phyloP scores from a whole-genome alignment of 2,113 vertebrate species.

The Phainopepla nitens region DNA sequence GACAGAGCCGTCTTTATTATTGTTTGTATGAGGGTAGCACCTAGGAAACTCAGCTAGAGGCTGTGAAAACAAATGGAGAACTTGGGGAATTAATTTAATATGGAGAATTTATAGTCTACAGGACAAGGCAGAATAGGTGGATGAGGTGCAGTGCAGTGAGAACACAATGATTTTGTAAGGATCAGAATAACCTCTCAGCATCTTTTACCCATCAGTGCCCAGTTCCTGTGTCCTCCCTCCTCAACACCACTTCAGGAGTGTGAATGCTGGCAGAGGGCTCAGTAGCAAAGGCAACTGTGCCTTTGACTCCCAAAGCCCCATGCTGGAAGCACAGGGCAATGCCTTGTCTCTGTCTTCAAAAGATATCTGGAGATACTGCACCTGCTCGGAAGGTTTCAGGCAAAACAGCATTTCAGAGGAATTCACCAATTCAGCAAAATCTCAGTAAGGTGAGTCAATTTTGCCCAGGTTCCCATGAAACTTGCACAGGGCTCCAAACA shows the following conservation, averaged over 20 bases:
- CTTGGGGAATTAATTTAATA: conserved; percentile 10
- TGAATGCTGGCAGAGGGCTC: neutral
- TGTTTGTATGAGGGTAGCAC: conserved; percentile 30
- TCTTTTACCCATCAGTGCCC: neutral
- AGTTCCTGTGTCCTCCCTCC: neutral
- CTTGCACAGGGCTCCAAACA: conserved; percentile 3
- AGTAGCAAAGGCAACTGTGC: neutral
- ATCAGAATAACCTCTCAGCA: conserved; percentile 17
- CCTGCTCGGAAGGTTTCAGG: conserved; percentile 52
- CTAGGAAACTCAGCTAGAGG: conserved; percentile 64
- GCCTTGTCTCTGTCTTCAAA: neutral
- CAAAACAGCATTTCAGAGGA: conserved; percentile 56
- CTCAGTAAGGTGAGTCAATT: conserved; percentile 56
- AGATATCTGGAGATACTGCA: conserved; percentile 54
- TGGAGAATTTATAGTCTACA: conserved; percentile 1
- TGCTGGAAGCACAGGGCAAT: neutral
- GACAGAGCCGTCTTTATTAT: conserved; percentile 17
- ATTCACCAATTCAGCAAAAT: conserved; percentile 65
- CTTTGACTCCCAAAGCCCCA: neutral
- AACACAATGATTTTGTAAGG: conserved; percentile 32
- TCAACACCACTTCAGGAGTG: neutral
- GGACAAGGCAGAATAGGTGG: conserved; percentile 19
- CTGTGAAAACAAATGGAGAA: conserved; percentile 55
- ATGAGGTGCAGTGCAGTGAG: neutral
- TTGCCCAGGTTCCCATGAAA: conserved; percentile 62